Evolutionary conservation across 1,140 invertebrate species (phyloP).

Genomic region (Maniola jurtina): DNA sequence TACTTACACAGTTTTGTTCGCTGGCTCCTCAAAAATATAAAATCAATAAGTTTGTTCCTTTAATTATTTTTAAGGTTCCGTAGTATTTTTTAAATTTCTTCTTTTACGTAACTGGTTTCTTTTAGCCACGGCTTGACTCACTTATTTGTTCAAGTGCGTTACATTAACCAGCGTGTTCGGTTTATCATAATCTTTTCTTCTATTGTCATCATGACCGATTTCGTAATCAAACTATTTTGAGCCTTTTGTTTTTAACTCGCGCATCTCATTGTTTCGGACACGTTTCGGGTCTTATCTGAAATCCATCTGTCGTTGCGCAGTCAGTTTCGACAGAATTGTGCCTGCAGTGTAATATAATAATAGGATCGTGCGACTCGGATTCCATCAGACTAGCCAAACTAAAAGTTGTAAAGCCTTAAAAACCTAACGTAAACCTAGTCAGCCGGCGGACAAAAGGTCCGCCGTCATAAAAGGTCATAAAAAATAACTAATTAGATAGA

Average conservation of each 20-base stretch:
- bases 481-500: too few relatives aligned
- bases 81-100: background rate
- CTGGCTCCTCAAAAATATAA: too few relatives aligned
- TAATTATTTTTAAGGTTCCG: too few relatives aligned
- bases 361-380: slow-evolving; percentile 5
- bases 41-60: too few relatives aligned
- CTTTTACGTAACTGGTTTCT: background rate
- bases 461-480: too few relatives aligned
- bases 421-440: too few relatives aligned
- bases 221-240: slow-evolving; percentile 34
- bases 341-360: slow-evolving; percentile 13
- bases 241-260: slow-evolving; percentile 39
- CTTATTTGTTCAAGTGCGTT: slow-evolving; percentile 52
- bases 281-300: slow-evolving; percentile 27
- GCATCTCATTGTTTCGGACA: slow-evolving; percentile 35
- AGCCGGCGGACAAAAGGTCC: too few relatives aligned
- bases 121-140: slow-evolving; percentile 41
- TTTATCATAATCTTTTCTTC: slow-evolving; percentile 18
- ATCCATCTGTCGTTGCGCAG: slow-evolving; percentile 13
- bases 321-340: slow-evolving; percentile 22
- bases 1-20: too few relatives aligned
- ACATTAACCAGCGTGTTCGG: slow-evolving; percentile 21
- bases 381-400: background rate
- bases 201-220: slow-evolving; percentile 30
- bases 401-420: too few relatives aligned